A percentile compares a stretch with the other conserved stretches of the same genome.
Conservation (phyloP, 2,888 invertebrate genomes). For the Epistrophe grossulariae region DNA sequence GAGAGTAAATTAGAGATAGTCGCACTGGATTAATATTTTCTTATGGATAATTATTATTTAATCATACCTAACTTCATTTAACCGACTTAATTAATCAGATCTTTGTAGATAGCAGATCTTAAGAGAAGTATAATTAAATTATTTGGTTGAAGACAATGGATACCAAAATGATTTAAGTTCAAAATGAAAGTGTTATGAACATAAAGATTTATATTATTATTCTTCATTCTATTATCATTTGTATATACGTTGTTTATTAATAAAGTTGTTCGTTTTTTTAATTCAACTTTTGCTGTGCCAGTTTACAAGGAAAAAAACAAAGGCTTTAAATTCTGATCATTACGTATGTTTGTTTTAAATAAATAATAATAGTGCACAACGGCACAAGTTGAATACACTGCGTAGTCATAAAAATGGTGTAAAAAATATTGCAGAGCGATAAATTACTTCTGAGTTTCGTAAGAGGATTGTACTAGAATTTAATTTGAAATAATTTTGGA, state of each 20-base stretch:
- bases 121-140: slow-evolving; percentile 5
- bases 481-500: too few relatives aligned
- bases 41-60: neutral
- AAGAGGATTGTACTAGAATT: too few relatives aligned
- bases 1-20: neutral
- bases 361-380: too few relatives aligned
- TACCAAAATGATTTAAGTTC: neutral
- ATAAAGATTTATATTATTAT: neutral
- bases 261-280: neutral
- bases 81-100: slow-evolving; percentile 10
- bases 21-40: slow-evolving; percentile 14
- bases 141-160: neutral
- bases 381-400: too few relatives aligned
- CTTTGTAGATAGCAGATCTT: neutral
- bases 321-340: too few relatives aligned
- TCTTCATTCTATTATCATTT: neutral
- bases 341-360: too few relatives aligned
- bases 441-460: too few relatives aligned
- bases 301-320: too few relatives aligned
- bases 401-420: too few relatives aligned
- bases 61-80: neutral
- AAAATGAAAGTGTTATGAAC: neutral
- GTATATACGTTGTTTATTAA: neutral
- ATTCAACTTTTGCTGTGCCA: too few relatives aligned
- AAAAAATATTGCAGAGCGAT: too few relatives aligned